A percentile compares a stretch with the other conserved stretches of the same genome.
These are phyloP conservation scores for Epizoanthus stellaris DNA, from an alignment of 92 coral and sea anemone genomes.

Conservation along the genomic window DNA sequence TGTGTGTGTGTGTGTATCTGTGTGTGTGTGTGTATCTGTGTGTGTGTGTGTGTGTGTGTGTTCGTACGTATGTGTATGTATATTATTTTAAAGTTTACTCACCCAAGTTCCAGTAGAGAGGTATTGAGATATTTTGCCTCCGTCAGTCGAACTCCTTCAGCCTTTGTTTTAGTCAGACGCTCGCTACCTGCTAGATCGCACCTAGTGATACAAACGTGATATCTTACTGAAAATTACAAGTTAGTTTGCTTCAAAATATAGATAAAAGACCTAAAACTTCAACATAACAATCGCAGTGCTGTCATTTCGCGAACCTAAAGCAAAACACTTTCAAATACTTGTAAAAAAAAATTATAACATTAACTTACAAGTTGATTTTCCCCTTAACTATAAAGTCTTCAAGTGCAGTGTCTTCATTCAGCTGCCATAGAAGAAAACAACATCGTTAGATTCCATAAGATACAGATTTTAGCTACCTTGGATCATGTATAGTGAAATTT, in stretches of 20 bases:
- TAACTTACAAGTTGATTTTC: slow-evolving; percentile 85
- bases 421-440: slow-evolving; percentile 39
- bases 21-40: no score
- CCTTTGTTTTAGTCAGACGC: slow-evolving; percentile 87
- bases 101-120: slow-evolving; percentile 92
- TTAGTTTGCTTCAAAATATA: background rate
- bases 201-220: slow-evolving; percentile 23
- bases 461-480: background rate
- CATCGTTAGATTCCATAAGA: background rate
- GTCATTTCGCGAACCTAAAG: no score
- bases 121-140: slow-evolving; percentile 88
- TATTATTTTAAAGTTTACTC: slow-evolving; percentile 10
- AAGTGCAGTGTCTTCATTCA: slow-evolving; percentile 76
- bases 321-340: no score
- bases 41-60: no score
- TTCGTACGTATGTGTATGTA: no score
- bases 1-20: no score
- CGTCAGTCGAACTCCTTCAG: slow-evolving; percentile 88
- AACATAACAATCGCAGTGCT: no score
- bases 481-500: background rate
- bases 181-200: slow-evolving; percentile 96
- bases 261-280: no score
- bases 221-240: background rate
- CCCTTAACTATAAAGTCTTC: slow-evolving; percentile 89
- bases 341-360: no score